Conservation (phyloP, 2,113 vertebrate genomes). For the Sylvietta virens region DNA sequence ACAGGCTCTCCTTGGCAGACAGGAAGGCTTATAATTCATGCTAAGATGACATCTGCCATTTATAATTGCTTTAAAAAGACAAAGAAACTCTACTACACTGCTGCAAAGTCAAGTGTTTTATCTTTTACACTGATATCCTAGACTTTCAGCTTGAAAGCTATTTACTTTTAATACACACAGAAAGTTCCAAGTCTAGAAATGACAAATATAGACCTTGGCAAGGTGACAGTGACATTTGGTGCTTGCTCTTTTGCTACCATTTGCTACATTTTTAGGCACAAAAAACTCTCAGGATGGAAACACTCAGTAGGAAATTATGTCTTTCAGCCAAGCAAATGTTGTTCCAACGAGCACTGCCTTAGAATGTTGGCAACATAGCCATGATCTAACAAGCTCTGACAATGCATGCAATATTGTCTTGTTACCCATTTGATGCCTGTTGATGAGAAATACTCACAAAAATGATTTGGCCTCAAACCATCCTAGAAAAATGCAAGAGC, state of each 20-base stretch:
- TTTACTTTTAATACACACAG: neutral
- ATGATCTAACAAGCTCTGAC: neutral
- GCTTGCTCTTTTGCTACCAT: neutral
- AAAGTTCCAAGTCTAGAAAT: neutral
- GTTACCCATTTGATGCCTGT: neutral
- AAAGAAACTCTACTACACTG: neutral
- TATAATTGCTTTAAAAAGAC: conserved; percentile 5
- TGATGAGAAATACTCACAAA: neutral
- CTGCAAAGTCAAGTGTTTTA: neutral
- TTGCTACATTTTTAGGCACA: neutral
- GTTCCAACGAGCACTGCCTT: neutral
- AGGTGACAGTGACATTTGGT: conserved; percentile 14
- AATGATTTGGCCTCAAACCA: neutral
- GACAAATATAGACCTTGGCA: conserved; percentile 30
- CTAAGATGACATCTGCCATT: conserved; percentile 44
- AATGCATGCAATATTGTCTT: neutral
- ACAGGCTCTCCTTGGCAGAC: neutral
- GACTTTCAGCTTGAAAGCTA: neutral
- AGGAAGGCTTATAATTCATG: neutral
- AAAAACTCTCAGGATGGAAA: neutral
- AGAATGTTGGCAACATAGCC: neutral
- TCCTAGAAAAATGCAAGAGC: neutral
- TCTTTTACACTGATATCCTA: neutral
- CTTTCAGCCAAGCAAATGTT: neutral
- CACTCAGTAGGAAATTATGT: neutral